phyloP scores from a whole-genome alignment of 2,888 invertebrate genomes.

The Ferdinandea cuprea region DNA sequence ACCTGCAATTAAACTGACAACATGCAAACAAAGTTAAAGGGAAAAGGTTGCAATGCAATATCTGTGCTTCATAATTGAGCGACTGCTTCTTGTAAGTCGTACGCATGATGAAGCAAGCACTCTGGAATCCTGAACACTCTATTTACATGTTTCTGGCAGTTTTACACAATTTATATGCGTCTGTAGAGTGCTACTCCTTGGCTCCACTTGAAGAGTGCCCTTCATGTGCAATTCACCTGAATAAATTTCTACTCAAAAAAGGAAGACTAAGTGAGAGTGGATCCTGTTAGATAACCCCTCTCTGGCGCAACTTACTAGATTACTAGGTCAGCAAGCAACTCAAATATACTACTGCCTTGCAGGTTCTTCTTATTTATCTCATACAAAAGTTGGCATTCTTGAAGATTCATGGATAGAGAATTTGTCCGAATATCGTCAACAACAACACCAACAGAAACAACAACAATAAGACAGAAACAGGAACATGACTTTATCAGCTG shows the following conservation, averaged over 20 bases:
- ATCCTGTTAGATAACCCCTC: conserved; percentile 12
- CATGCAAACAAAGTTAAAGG: too few species aligned
- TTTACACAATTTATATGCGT: too few species aligned
- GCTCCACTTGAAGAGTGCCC: background rate
- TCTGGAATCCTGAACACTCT: too few species aligned
- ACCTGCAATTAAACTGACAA: conserved; percentile 13
- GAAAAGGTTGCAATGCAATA: too few species aligned
- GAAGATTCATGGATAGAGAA: too few species aligned
- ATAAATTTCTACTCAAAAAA: conserved; percentile 52
- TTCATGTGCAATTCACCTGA: conserved; percentile 53
- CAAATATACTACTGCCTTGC: background rate
- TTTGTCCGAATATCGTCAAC: too few species aligned
- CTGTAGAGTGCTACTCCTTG: background rate
- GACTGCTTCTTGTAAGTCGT: background rate
- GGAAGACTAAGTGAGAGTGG: background rate
- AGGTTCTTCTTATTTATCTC: background rate
- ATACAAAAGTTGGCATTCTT: too few species aligned
- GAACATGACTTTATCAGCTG: too few species aligned
- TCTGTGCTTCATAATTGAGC: background rate
- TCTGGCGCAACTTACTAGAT: conserved; percentile 24
- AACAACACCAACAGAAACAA: background rate
- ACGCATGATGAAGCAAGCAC: background rate
- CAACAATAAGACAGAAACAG: background rate
- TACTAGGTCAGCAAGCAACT: conserved; percentile 53
- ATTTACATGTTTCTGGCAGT: too few species aligned